phyloP scores from a whole-genome alignment of 2,113 vertebrate species.

The Erpornis zantholeuca region DNA sequence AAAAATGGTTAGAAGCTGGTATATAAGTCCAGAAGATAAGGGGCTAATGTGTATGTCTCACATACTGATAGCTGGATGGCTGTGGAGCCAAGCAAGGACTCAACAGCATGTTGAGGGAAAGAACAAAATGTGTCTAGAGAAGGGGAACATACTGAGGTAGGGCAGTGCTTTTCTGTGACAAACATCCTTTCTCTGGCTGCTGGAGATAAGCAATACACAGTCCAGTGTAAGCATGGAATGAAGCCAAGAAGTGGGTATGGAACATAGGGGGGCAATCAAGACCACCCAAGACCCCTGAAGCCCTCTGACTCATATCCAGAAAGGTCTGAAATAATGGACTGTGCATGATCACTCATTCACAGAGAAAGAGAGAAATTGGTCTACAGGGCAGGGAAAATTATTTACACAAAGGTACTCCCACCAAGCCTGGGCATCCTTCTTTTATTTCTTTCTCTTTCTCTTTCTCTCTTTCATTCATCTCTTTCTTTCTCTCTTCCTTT shows the following conservation, averaged over 20 bases:
- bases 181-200: neutral
- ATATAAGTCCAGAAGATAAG: neutral
- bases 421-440: neutral
- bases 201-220: neutral
- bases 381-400: neutral
- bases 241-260: neutral
- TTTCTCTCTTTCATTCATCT: neutral
- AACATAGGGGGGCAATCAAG: accelerated
- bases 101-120: neutral
- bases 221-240: neutral
- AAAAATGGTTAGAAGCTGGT: neutral
- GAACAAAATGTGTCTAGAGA: neutral
- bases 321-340: neutral
- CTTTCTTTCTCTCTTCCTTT: neutral
- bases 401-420: neutral
- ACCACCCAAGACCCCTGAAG: neutral
- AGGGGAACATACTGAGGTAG: neutral
- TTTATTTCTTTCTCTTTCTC: too few relatives aligned
- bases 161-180: neutral
- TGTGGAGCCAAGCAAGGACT: neutral
- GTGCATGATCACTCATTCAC: neutral
- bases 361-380: neutral
- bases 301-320: neutral
- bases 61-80: neutral
- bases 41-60: neutral